Base-by-base conservation (phyloP, 2,797 vertebrate species). In the Linurgus olivaceus region DNA sequence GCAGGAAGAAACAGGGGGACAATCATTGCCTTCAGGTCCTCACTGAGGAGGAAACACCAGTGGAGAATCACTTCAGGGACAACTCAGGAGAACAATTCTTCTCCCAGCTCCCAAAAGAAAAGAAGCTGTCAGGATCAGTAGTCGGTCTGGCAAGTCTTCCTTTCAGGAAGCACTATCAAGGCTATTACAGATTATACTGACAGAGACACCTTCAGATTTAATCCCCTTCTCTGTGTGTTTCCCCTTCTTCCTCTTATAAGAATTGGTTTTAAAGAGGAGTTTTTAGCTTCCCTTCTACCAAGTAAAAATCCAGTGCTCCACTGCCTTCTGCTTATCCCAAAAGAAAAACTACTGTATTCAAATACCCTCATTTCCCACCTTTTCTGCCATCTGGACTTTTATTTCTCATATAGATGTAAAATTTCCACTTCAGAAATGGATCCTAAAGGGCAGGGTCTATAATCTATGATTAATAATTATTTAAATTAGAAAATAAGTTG, bases 111-210 rank as follows among this genome's bases (percentile, higher is more conserved):
- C 25, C 40, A 13, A 31, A 62, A 78, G 19, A 58, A 50, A 57
- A 70, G 37, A 61, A 84, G 24, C 54, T 88, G 77, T 76, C 75
- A 77, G 61, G 83, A 84, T 35, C 50, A 67, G 83, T 77, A 71
- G 63, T 17, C 0, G 0, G 17, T 25, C 44, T 80, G 83, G 25
- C 47, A 52, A 44, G 66, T 59, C 75, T 66, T 26, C 82, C 40
- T 72, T 82, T 76, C 63, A 58, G 54, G 62, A 80, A 77, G 55
- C 0, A 0, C 48, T 66, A 17, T 45, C 82, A 40, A 92, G 35
- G 68, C 52, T 76, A 13, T 70, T 73, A 21, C 11, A 83, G 26
- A 28, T 90, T 62, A 42, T 38, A 79, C 28, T 50, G 76, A 76
- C 2, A 7, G 62, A 86, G 37, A 38, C 33, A 55, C 25, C 33